Evolutionary conservation across 2,797 vertebrate genomes (phyloP).

Genomic region (Emys orbicularis): DNA sequence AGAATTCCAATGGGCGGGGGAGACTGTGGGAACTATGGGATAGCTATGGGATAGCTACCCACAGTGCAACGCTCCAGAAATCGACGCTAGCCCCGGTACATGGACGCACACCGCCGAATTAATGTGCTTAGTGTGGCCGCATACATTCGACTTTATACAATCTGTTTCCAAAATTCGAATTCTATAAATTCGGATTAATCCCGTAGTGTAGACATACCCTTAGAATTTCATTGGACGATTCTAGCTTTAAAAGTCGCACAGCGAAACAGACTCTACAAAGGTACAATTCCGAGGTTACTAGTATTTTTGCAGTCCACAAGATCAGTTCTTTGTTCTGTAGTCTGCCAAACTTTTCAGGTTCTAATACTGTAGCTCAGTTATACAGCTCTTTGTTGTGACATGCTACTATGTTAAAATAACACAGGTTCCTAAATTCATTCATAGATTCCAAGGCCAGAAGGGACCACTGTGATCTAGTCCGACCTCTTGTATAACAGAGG

Average conservation of each 20-base stretch:
- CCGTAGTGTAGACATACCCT: too few relatives aligned
- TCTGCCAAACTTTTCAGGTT: neutral
- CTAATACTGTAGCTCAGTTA: neutral
- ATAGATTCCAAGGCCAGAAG: neutral
- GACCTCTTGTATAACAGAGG: neutral
- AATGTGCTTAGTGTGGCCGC: too few relatives aligned
- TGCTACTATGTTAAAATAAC: neutral
- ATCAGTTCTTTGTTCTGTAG: neutral
- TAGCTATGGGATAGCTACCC: too few relatives aligned
- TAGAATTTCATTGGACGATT: neutral
- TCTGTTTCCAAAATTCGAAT: too few relatives aligned
- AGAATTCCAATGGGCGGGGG: too few relatives aligned
- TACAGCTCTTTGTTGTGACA: neutral
- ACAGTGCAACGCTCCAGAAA: too few relatives aligned
- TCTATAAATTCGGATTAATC: too few relatives aligned
- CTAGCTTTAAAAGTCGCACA: neutral
- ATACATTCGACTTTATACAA: too few relatives aligned
- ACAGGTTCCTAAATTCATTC: neutral
- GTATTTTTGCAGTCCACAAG: neutral
- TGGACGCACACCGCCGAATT: too few relatives aligned
- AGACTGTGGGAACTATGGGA: too few relatives aligned
- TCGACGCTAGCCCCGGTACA: too few relatives aligned
- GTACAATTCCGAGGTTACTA: neutral
- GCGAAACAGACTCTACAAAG: neutral
- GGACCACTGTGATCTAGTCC: neutral